A percentile compares a stretch with the other conserved stretches of the same genome.
Evolutionary conservation across 1,140 invertebrate species (phyloP).

Genomic region (Gyrodactylus salaris): DNA sequence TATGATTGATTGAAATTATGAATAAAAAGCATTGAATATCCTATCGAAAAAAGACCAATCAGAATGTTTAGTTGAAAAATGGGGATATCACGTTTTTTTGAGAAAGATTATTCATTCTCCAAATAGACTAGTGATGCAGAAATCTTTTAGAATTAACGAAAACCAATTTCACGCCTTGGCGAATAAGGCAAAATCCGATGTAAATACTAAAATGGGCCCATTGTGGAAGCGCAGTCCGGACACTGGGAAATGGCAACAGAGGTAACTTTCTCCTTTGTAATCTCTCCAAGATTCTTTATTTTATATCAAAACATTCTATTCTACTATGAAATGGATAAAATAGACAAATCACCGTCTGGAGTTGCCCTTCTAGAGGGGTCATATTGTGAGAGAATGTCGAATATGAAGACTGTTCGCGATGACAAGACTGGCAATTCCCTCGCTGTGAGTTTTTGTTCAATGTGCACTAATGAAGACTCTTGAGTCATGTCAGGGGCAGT

Average conservation of each 20-base stretch:
- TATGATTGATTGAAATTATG: no score
- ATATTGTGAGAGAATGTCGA: constrained; percentile 44
- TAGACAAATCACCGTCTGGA: constrained; percentile 33
- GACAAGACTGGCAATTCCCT: not conserved
- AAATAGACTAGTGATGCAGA: constrained; percentile 28
- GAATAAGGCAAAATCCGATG: constrained; percentile 42
- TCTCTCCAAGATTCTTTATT: constrained; percentile 42
- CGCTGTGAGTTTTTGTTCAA: not conserved
- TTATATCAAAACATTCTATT: constrained; percentile 66
- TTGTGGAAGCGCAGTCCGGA: constrained; percentile 50
- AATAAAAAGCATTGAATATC: no score
- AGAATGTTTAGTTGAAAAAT: no score
- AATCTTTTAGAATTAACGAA: constrained; percentile 33
- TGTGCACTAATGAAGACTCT: no score
- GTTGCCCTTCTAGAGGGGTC: constrained; percentile 52
- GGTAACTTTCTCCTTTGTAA: not conserved
- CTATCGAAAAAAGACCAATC: no score
- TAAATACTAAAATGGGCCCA: constrained; percentile 32
- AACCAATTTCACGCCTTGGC: constrained; percentile 37
- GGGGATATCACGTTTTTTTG: no score
- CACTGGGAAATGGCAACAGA: constrained; percentile 44
- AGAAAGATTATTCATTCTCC: no score
- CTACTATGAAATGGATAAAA: constrained; percentile 47
- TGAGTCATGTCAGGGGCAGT: no score
- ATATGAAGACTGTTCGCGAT: not conserved